Evolutionary conservation across 30 jellyfish, hydroid and myxozoan species (phyloP), one percentile per base, ranked within the genome.

Genomic region (Phacellophora camtschatica): DNA sequence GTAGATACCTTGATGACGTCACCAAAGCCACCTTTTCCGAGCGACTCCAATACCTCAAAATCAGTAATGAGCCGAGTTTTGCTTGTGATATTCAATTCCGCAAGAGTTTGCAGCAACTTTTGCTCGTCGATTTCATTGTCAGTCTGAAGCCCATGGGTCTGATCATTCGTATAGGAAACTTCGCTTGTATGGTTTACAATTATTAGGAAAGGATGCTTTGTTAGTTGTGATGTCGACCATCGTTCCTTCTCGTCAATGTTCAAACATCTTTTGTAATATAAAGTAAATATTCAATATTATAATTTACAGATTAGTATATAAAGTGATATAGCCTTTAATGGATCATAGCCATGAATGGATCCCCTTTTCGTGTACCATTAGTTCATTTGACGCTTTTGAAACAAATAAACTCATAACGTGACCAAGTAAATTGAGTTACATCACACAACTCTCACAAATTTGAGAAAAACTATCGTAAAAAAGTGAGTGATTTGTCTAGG

Each of bases 21-120:
- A 0, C 99, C 99, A 74, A 95, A 95, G 28, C 97, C 99, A 5
- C 99, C 99, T 84, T 87, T 55, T 1, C 99, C 99, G 15, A 95
- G 84, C 66, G 94, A 88, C 43, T 87, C 90, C 43, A 95, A 46
- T 19, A 77, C 53, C 37, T 81, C 96, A 51, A 95, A 95, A 67
- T 95, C 99, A 10, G 89, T 95, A 82, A 45, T 56, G 58, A 95
- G 57, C 37, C 99, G 61, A 3, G 99, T 90, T 69, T 82, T 94
- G 36, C 88, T 89, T 9, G 74, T 75, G 13, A 82, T 66, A 25
- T 71, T 53, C 42, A 68, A 74, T 1, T 65, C 90, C n/a, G 69
- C 70, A 58, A 77, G 63, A 15, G 84, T 74, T 19, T 42, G 74
- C 43, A 74, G 62, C 3, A 89, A 9, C n/a, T 30, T 46, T 36